Conservation (phyloP, 2,113 vertebrate genomes). For the Tychaedon coryphoeus region DNA sequence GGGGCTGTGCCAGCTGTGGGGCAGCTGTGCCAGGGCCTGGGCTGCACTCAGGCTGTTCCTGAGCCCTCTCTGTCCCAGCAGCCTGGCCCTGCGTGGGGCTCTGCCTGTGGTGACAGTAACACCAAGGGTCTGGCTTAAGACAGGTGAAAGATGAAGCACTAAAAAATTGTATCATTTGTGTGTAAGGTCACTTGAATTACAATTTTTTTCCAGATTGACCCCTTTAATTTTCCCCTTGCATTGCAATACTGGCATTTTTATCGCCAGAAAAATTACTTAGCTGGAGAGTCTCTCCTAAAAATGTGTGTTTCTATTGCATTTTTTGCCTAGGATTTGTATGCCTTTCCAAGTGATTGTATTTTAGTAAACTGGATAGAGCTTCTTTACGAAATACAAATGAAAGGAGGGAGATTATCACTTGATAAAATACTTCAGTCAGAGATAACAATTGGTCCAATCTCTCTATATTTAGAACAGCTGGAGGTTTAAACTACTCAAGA, state of each 20-base stretch:
- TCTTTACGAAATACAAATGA: neutral
- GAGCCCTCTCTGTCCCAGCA: accelerated
- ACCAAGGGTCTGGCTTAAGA: neutral
- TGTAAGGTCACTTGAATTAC: neutral
- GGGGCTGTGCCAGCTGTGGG: neutral
- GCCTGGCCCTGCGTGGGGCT: accelerated
- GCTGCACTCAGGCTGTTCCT: neutral
- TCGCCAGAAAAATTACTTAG: neutral
- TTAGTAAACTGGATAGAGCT: neutral
- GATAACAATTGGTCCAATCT: neutral
- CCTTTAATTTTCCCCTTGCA: neutral
- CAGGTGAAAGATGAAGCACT: neutral
- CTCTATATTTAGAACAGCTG: neutral
- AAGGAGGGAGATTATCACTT: neutral
- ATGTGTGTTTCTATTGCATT: neutral
- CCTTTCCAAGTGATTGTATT: neutral
- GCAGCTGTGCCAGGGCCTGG: neutral
- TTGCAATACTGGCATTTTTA: neutral
- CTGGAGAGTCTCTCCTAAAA: neutral
- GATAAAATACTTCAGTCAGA: neutral
- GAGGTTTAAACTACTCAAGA: neutral
- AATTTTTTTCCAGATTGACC: neutral
- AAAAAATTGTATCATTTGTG: neutral
- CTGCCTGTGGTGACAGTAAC: neutral
- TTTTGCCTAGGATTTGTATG: neutral